Base-by-base conservation (phyloP, 2,888 invertebrate species). In the Alcis repandata region DNA sequence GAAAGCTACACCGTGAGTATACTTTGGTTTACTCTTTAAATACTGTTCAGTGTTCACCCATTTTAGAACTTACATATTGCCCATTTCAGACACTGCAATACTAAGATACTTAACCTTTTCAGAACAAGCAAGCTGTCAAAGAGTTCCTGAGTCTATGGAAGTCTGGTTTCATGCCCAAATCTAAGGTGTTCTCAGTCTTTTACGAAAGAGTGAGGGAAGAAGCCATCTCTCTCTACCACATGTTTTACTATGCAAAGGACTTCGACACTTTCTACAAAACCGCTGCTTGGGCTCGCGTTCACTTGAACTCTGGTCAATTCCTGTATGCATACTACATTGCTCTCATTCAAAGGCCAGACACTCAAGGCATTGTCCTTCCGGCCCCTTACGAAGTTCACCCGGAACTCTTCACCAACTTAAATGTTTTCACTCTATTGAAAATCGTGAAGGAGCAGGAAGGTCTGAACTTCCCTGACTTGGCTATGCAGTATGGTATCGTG, bases 341-440 rank as follows among this genome's bases (percentile, higher is more conserved):
- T 41, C 82, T 94, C 8, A 78, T 94, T 20, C 95, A 95, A 75
- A 95, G 95, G 52, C 76, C 88, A 1, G 95, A 96, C 74, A 92
- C 94, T 59, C 85, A 88, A 53, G 93, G 94, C 59, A 82, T 96
- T 33, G 94, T 94, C 17, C 76, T 96, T 40, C 96, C 96, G 1
- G 95, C 96, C 1, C 91, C 95, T n/a, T 96, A 96, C 76, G 96
- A 96, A 90, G 88, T 95, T 33, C 89, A 94, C 73, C 96, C 96
- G 0, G 93, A 95, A 80, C 93, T 94, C 72, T 96, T 95, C 91
- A 94, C 95, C 69, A 95, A 95, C 82, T 83, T 90, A 13, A 94
- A 95, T 48, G 91, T 94, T 11, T 87, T 95, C 74, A 75, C 83
- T 48, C 91, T 88, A 59, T 82, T 91, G 17, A 88, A 89, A 79